A percentile compares a stretch with the other conserved stretches of the same genome.
phyloP scores from a whole-genome alignment of 2,797 vertebrate species.

The Melanotaenia maccullochi region DNA sequence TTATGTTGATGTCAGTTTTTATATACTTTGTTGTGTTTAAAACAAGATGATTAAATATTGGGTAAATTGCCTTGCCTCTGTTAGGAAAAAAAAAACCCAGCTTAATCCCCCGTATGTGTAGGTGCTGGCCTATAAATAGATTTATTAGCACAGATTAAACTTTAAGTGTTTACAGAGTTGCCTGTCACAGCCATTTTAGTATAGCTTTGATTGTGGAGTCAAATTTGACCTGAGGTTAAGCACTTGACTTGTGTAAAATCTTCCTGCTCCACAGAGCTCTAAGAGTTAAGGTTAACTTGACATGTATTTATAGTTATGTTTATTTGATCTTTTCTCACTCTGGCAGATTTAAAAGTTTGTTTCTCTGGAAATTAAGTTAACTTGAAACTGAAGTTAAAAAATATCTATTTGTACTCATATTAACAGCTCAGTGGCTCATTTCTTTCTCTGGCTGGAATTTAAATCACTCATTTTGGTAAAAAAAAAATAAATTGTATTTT shows the following conservation, averaged over 20 bases:
- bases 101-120: constrained; percentile 44
- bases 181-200: constrained; percentile 31
- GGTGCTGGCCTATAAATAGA: constrained; percentile 63
- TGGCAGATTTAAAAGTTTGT: constrained; percentile 2
- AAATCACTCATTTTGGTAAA: neutral
- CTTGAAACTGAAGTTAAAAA: neutral
- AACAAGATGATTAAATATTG: constrained; percentile 3
- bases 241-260: constrained; percentile 30
- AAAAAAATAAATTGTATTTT: neutral
- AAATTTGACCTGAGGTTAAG: constrained; percentile 54
- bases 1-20: constrained; percentile 17
- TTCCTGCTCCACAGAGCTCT: constrained; percentile 32
- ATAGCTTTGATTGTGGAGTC: constrained; percentile 46
- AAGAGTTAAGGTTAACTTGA: constrained; percentile 6
- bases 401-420: neutral
- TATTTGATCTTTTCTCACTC: neutral
- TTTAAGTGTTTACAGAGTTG: constrained; percentile 49
- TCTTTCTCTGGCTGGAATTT: neutral
- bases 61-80: neutral
- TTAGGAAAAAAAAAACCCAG: constrained; percentile 17
- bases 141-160: constrained; percentile 68
- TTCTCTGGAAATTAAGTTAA: neutral
- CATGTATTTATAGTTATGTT: neutral
- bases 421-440: neutral
- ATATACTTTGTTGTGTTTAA: neutral